A percentile compares a stretch with the other conserved stretches of the same genome.
phyloP scores from a whole-genome alignment of 2,113 vertebrate species.

The Thalassarche chlororhynchos region DNA sequence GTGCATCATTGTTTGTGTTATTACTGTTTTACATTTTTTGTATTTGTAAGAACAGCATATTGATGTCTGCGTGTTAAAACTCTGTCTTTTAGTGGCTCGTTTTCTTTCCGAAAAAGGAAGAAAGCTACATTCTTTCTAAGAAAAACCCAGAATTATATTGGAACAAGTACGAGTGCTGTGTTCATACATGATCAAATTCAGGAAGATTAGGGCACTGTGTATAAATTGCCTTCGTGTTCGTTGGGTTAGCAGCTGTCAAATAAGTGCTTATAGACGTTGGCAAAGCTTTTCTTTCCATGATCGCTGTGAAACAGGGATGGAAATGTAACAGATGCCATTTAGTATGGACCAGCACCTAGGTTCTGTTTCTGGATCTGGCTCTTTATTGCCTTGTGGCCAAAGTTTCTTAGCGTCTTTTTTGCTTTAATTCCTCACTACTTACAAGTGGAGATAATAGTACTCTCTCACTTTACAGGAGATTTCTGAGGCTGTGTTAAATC shows the following conservation, averaged over 20 bases:
- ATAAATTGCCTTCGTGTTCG: conserved; percentile 19
- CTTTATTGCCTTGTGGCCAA: background rate
- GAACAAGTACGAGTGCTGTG: background rate
- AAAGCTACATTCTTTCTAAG: background rate
- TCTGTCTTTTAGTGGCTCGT: conserved; percentile 28
- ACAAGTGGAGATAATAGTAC: background rate
- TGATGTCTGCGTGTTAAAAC: conserved; percentile 20
- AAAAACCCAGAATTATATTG: background rate
- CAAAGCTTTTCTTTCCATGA: conserved; percentile 23
- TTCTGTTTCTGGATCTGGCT: conserved; percentile 27
- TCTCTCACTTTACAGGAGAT: background rate
- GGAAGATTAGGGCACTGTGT: conserved; percentile 28
- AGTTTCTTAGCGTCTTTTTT: conserved; percentile 7
- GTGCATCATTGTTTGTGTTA: conserved; percentile 30
- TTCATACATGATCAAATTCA: conserved; percentile 32
- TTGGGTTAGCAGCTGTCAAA: conserved; percentile 67
- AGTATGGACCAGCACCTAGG: conserved; percentile 51
- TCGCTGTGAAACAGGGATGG: conserved; percentile 36
- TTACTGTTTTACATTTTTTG: conserved; percentile 23
- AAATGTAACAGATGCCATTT: conserved; percentile 64
- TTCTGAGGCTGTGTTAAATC: background rate
- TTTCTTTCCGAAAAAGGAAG: background rate
- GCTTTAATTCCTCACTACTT: background rate
- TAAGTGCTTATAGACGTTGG: conserved; percentile 56
- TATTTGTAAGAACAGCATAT: conserved; percentile 29